phyloP scores from a whole-genome alignment of 2,113 vertebrate genomes.

The Xerus inauris region DNA sequence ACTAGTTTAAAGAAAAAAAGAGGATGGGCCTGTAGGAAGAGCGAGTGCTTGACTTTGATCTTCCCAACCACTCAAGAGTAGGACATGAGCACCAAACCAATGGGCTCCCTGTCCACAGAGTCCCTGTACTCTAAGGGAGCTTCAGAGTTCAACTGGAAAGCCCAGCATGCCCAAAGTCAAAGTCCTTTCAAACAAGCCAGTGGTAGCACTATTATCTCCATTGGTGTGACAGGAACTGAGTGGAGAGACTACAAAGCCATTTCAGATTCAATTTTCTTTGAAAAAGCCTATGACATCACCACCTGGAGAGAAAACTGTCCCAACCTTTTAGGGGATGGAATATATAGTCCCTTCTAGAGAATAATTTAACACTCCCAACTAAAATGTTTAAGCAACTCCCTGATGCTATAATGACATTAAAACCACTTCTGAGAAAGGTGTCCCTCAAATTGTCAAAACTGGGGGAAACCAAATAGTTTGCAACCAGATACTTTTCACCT shows the following conservation, averaged over 20 bases:
- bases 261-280: not conserved
- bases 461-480: not conserved
- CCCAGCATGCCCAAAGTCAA: not conserved
- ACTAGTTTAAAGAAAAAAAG: not conserved
- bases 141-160: not conserved
- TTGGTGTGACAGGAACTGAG: not conserved
- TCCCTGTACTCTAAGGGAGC: not conserved
- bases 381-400: not conserved
- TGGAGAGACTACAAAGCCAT: not conserved
- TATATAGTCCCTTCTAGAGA: not conserved
- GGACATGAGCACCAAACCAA: not conserved
- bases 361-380: not conserved
- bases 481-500: not conserved
- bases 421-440: not conserved
- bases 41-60: not conserved
- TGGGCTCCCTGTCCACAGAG: not conserved
- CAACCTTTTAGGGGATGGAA: not conserved
- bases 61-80: not conserved
- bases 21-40: not conserved
- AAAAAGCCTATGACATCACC: not conserved
- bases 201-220: not conserved
- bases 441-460: not conserved
- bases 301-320: not conserved
- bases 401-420: not conserved
- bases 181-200: not conserved